These are phyloP conservation scores for Autographa gamma DNA, from an alignment of 2,888 invertebrate genomes.

Conservation along the genomic window DNA sequence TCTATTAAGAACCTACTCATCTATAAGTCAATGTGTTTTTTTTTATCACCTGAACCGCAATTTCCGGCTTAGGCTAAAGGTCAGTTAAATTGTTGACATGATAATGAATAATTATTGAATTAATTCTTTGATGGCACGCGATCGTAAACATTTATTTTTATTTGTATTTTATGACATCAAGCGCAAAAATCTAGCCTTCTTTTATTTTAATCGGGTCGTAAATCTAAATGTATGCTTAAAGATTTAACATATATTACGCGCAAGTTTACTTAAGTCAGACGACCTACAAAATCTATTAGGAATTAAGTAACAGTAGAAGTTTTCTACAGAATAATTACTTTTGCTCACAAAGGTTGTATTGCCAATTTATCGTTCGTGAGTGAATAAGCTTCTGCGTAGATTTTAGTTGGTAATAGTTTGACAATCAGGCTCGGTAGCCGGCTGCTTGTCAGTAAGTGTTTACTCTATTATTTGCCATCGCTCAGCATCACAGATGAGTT, in stretches of 20 bases:
- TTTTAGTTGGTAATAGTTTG: conserved; percentile 26
- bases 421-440: conserved; percentile 57
- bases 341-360: background rate
- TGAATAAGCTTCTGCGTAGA: background rate
- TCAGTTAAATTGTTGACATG: conserved; percentile 42
- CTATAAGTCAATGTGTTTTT: conserved; percentile 52
- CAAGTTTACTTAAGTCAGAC: conserved; percentile 10
- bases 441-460: conserved; percentile 56
- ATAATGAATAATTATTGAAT: conserved; percentile 49
- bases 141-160: background rate
- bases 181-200: background rate
- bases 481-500: conserved; percentile 62
- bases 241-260: conserved; percentile 1
- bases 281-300: conserved; percentile 11
- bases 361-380: background rate
- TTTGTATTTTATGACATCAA: background rate
- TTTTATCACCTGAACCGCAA: conserved; percentile 33
- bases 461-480: conserved; percentile 60
- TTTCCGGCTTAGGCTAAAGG: conserved; percentile 55
- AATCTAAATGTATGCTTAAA: background rate
- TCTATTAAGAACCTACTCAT: conserved; percentile 43
- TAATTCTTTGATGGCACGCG: conserved; percentile 23
- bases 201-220: background rate
- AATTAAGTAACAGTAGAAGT: conserved; percentile 18
- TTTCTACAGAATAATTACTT: conserved; percentile 2